phyloP scores from a whole-genome alignment of 2,797 vertebrate genomes.

The Epinephelus coioides region DNA sequence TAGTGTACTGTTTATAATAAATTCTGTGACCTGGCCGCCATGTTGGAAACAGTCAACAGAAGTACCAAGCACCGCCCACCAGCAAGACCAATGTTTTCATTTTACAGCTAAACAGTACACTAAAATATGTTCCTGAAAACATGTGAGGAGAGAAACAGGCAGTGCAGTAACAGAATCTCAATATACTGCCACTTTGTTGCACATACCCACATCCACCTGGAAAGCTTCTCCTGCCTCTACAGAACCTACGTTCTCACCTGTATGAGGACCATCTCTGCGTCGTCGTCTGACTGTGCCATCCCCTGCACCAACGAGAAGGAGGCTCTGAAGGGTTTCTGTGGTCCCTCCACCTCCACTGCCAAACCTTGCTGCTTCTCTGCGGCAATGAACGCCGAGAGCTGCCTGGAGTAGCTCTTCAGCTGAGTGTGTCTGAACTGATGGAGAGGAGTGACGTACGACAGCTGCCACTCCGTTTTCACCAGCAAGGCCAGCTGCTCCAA shows the following conservation, averaged over 20 bases:
- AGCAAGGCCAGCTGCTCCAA: slow-evolving; percentile 83
- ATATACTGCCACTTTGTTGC: too few relatives aligned
- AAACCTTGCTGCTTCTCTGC: slow-evolving; percentile 92
- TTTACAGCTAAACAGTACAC: too few relatives aligned
- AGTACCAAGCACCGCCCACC: too few relatives aligned
- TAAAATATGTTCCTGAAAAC: too few relatives aligned
- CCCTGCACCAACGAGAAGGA: slow-evolving; percentile 86
- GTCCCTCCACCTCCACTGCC: slow-evolving; percentile 87
- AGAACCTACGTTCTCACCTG: slow-evolving; percentile 83
- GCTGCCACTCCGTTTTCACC: slow-evolving; percentile 89
- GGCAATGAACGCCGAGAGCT: slow-evolving; percentile 87
- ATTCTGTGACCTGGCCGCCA: too few relatives aligned
- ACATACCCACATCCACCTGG: too few relatives aligned
- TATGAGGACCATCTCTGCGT: slow-evolving; percentile 89
- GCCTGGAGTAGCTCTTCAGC: slow-evolving; percentile 88
- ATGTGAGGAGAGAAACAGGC: too few relatives aligned
- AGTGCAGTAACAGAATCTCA: too few relatives aligned
- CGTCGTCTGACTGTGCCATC: slow-evolving; percentile 82
- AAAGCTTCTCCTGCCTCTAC: not conserved
- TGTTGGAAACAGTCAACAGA: too few relatives aligned
- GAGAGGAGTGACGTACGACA: slow-evolving; percentile 94
- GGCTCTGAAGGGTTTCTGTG: slow-evolving; percentile 84
- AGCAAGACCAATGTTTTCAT: too few relatives aligned
- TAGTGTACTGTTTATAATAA: too few relatives aligned
- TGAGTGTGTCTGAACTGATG: slow-evolving; percentile 87